phyloP scores from a whole-genome alignment of 37 sponge, comb jelly and placozoan genomes.

The Axinella damicornis region DNA sequence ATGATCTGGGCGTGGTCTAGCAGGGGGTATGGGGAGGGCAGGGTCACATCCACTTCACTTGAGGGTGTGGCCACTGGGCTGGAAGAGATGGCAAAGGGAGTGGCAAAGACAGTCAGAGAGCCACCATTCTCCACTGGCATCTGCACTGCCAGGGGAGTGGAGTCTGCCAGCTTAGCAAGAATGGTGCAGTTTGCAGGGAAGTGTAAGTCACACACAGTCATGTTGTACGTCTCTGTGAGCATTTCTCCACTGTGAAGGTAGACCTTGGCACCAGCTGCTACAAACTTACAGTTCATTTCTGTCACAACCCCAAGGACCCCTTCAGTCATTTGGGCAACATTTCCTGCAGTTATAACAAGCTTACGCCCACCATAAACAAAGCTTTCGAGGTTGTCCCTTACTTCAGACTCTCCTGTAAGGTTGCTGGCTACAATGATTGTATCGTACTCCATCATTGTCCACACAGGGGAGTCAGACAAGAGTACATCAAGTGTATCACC shows the following conservation, averaged over 20 bases:
- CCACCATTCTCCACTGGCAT: constrained; percentile 30
- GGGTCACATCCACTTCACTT: constrained; percentile 38
- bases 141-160: constrained; percentile 23
- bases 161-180: constrained; percentile 5
- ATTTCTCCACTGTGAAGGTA: not conserved
- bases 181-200: not conserved
- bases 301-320: constrained; percentile 12
- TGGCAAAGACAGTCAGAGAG: constrained; percentile 42
- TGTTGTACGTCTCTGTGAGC: constrained; percentile 25
- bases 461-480: constrained; percentile 41
- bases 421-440: constrained; percentile 41
- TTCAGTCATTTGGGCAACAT: constrained; percentile 15
- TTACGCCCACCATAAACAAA: constrained; percentile 35
- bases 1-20: constrained; percentile 29
- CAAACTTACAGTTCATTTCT: not conserved
- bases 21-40: constrained; percentile 45
- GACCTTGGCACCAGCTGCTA: constrained; percentile 16
- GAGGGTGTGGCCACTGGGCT: constrained; percentile 5
- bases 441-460: constrained; percentile 49
- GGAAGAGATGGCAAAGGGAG: constrained; percentile 39
- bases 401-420: constrained; percentile 16
- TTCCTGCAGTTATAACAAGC: constrained; percentile 44
- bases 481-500: constrained; percentile 61
- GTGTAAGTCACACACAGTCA: constrained; percentile 36
- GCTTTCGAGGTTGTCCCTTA: constrained; percentile 30